These are phyloP conservation scores for Melozone crissalis DNA, from an alignment of 2,113 vertebrate genomes.

Conservation along the genomic window DNA sequence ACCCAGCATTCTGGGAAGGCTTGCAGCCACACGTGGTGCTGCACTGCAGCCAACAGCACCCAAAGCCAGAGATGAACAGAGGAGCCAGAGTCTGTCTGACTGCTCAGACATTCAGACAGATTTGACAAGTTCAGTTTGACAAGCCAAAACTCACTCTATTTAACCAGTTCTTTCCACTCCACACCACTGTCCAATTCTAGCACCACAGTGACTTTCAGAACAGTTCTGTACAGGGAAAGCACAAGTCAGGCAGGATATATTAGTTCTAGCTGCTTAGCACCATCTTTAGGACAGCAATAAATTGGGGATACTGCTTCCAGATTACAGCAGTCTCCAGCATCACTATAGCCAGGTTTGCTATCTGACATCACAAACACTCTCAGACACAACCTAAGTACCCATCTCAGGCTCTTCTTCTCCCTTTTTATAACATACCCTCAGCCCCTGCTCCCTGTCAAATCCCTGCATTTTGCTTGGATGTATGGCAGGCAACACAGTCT, in stretches of 20 bases:
- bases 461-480: not conserved
- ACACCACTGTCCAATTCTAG: not conserved
- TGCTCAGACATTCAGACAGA: not conserved
- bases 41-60: not conserved
- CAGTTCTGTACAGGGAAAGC: not conserved
- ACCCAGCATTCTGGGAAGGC: rapidly evolving
- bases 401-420: not conserved
- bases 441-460: not conserved
- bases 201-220: not conserved
- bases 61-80: not conserved
- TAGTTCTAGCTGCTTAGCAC: not conserved
- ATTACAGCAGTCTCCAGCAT: not conserved
- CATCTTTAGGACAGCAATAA: not conserved
- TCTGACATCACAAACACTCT: not conserved
- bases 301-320: not conserved
- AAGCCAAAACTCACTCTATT: not conserved
- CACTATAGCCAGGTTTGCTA: not conserved
- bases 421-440: not conserved
- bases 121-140: not conserved
- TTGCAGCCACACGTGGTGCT: not conserved
- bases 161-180: not conserved
- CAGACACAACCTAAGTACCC: not conserved
- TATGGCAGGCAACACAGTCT: not conserved
- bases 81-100: not conserved
- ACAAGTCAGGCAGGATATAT: not conserved